Evolutionary conservation across 2,113 vertebrate species (phyloP), one percentile per base, ranked within the genome.

Genomic region (Osmerus eperlanus): DNA sequence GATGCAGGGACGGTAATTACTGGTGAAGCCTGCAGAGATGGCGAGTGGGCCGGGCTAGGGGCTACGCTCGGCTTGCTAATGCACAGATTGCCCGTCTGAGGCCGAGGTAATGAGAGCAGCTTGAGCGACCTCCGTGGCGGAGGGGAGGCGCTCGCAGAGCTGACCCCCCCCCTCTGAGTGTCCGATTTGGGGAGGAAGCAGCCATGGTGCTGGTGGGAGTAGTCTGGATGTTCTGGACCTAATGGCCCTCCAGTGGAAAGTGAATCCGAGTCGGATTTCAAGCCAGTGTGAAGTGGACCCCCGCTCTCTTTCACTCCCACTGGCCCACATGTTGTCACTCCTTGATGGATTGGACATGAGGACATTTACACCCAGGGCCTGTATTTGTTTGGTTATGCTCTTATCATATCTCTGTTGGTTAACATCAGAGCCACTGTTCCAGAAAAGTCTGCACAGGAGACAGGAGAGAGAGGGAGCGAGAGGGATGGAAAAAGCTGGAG

Each of bases 31-130:
- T 21, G 82, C 73, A 62, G 70, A 83, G 29, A 61, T 2, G 1
- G 58, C 60, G 55, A 81, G 77, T 79, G 78, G 84, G 85, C 72
- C 18, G 74, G 63, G 21, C 65, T 56, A 63, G 23, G 65, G 80
- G 78, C 77, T 78, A 84, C 16, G 78, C 84, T 85, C 60, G 51
- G 72, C 53, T 78, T 70, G 78, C 79, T 89, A 90, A 86, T 86
- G 77, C 81, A 82, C 77, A 80, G 78, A 88, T 84, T 84, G 83
- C 76, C 79, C 74, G 79, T 88, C 55, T 47, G 70, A 74, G 75
- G 66, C 63, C 68, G 63, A 25, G 67, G 68, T 82, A 81, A 83
- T 80, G 77, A 76, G 70, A 75, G 68, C 54, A 58, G 65, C 73
- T 19, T 65, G 66, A 47, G 21, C 74, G 68, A 77, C 69, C 66